Evolutionary conservation across 1,140 invertebrate species (phyloP), one percentile per base, ranked within the genome.

Genomic region (Stenopsyche tienmushanensis): DNA sequence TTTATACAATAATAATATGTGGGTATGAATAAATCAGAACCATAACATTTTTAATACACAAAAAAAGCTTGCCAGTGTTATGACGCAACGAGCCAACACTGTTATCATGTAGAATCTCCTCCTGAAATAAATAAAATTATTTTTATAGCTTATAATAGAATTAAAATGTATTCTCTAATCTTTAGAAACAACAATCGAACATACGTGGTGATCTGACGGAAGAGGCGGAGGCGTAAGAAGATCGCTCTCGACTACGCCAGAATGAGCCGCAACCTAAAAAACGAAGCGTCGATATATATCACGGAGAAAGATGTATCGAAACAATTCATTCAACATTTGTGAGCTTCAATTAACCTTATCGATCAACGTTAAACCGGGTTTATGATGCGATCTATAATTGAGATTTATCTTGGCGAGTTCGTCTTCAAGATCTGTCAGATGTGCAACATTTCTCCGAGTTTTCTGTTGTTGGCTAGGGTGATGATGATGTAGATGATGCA

Each of bases 401-500:
- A 78, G 72, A 55, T 77, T 78, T 71, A 80, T 80, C 72, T 80
- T 80, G 73, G 76, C 77, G 62, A 80, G 77, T 73, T 80, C 76
- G 71, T 80, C 77, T 67, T 80, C 79, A 20, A 80, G 73, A 54
- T 78, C 77, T 2, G 79, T 76, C 15, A 80, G 71, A 25, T 75
- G 74, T 8, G 75, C 74, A 45, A 75, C 79, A 69, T 78, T 78
- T 2, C 74, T 66, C 26, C 72, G 63, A 50, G 58, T 47, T 52
- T 71, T 71, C 58, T 71, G 64, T 39, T 63, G 71, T 39, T 71
- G 71, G 66, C 62, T 39, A 50, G 26, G 41, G 42, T 60, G 57
- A 18, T 60, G 57, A 49, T 59, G 55, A 21, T 59, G 64, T 13
- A 42, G 57, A 23, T 55, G 63, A 15, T 63, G 63, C 9, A 64